Base-by-base conservation (phyloP, 1,140 invertebrate species). In the Zelostemma sp. region DNA sequence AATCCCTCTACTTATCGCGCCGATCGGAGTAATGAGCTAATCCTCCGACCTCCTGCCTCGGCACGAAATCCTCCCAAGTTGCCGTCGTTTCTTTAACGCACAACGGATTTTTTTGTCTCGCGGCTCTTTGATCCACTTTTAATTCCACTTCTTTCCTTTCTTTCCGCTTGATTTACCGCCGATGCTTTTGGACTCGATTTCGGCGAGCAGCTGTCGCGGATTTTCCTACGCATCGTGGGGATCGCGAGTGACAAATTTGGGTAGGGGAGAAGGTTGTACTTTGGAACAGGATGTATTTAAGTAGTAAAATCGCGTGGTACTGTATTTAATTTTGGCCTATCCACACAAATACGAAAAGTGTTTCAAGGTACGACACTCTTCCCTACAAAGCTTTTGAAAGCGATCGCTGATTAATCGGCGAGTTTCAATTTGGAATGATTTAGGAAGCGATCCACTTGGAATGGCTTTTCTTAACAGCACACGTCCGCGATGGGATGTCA, bases 21-120 rank as follows among this genome's bases (percentile, higher is more conserved):
- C 73, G 73, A 77, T 77, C 71, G 72, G 59, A 12, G 60, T 78
- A 77, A 78, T 76, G 72, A 76, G 69, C 74, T 80, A 80, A 80
- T 80, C 79, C 78, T 14, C 15, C 1, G 12, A 38, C 40, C 40
- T 41, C 40, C 14, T 12, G 40, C 15, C 12, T 15, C 11, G 1
- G 40, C 8, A 38, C 35, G 35, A 3, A 11, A 38, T 38, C 35
- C 12, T 14, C 9, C 35, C 9, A 6, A 5, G 28, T 11, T 31
- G 5, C 28, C 5, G 5, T 6, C 11, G 11, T 31, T 31, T 11
- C 28, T 38, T 14, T 41, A 8, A 25, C 21, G 21, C 21, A 8
- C 14, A 1, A 38, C 3, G 14, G 9, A 3, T 38, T 11, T 38
- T 38, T 11, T 11, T 11, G 9, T 38, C 35, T 12, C 35, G 35